Base-by-base conservation (phyloP, 2,888 invertebrate species). In the Hololepta plana region DNA sequence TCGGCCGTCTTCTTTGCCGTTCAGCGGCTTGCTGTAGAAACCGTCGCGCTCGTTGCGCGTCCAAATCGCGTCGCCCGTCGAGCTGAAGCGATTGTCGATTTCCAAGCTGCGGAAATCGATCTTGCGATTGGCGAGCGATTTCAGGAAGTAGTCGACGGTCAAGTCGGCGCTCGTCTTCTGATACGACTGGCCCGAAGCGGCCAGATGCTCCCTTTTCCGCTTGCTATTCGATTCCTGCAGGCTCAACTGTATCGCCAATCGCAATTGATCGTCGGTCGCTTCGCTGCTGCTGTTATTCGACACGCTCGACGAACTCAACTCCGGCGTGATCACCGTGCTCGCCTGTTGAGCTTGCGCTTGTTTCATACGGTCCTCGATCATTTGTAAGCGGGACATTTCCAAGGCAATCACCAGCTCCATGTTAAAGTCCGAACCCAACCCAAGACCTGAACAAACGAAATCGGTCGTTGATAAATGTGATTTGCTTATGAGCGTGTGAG, bases 371-470 rank as follows among this genome's bases (percentile, higher is more conserved):
- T 72, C 72, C 45, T 67, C 64, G 23, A 70, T 60, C 59, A 67
- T 67, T 51, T 72, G 71, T 21, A 72, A 52, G 9, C 71, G 54
- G 2, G 72, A 72, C 70, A 72, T 70, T 47, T 72, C 72, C 31
- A 72, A 44, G 1, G 72, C 71, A 33, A 71, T 64, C 33, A 70
- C 59, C 23, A 72, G 49, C 41, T 72, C 72, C 58, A 72, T 64
- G 39, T 62, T 64, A 41, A 62, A 63, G 38, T 64, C 62, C 5
- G 58, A 46, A 30, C 46, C 51, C 41, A 38, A n/a, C 14, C 7
- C 11, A 10, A 22, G 13, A 17, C 2, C 3, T 25, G 8, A 17
- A 9, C n/a, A 15, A 4, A 16, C 5, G n/a, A 29, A 19, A 25
- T 17, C 5, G 17, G 17, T 17, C 6, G 17, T 17, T 8, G 8